Base-by-base conservation (phyloP, 2,797 vertebrate species). In the Hypotaenidia okinawae region DNA sequence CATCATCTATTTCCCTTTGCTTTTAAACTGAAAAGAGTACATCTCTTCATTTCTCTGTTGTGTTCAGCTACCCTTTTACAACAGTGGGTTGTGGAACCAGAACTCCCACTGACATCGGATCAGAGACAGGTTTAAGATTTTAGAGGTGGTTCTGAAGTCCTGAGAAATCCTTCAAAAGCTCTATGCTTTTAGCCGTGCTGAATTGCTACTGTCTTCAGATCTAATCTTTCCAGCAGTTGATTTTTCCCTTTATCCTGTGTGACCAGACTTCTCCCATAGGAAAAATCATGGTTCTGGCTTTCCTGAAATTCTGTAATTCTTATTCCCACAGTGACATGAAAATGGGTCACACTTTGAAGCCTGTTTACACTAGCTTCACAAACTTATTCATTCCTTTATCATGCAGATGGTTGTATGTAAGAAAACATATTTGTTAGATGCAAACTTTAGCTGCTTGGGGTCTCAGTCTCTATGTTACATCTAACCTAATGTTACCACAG, bases 61-160 rank as follows among this genome's bases (percentile, higher is more conserved):
- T 81, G 79, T 84, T 92, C 81, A 72, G 80, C 63, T 45, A 43
- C 59, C 52, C 74, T 95, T 91, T 87, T 64, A 73, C 77, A 78
- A 35, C 35, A 47, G 61, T 74, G 72, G 77, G 83, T 28, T 91
- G 75, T 91, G 92, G 92, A 95, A 95, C 93, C 73, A 86, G 81
- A 76, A 55, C 75, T 95, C 90, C 92, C 70, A 87, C 79, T 90
- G 93, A 77, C 54, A 79, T 2, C n/a, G 81, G 93, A 94, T 92
- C 87, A 95, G 87, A 94, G 89, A 64, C 49, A 45, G 37, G 58
- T 61, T 87, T 90, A 76, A 95, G 84, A 94, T 94, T 96, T 94
- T 85, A 89, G 89, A 94, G 85, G 90, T 93, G 87, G 84, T 94
- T 96, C 94, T 94, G 76, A 95, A 95, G 89, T 96, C 89, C 87